phyloP scores from a whole-genome alignment of 2,888 invertebrate species.

The Psylliodes chrysocephalus region DNA sequence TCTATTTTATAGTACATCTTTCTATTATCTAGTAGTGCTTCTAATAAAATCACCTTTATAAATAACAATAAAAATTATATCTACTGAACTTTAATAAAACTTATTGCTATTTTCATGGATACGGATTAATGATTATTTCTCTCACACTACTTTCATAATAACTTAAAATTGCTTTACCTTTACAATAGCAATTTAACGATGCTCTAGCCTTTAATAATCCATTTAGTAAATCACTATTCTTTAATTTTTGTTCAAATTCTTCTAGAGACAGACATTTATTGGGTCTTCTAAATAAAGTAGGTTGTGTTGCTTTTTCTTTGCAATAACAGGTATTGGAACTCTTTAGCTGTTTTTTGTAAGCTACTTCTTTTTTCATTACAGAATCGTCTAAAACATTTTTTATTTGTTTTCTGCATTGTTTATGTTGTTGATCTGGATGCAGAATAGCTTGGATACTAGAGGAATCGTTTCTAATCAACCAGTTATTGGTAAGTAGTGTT shows the following conservation, averaged over 20 bases:
- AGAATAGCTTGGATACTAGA: slow-evolving; percentile 42
- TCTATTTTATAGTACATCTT: too few species aligned
- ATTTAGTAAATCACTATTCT: slow-evolving; percentile 22
- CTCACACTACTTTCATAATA: too few species aligned
- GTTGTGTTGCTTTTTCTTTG: slow-evolving; percentile 36
- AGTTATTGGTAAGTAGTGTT: slow-evolving; percentile 32
- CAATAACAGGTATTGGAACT: slow-evolving; percentile 47
- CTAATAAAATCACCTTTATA: too few species aligned
- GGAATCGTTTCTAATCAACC: slow-evolving; percentile 46
- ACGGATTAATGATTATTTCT: too few species aligned
- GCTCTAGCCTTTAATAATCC: slow-evolving; percentile 20
- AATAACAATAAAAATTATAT: too few species aligned
- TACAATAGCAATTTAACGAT: slow-evolving; percentile 37
- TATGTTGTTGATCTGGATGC: slow-evolving; percentile 38
- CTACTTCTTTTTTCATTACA: background rate
- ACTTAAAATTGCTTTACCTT: too few species aligned
- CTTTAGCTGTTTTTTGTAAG: slow-evolving; percentile 32
- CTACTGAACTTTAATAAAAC: too few species aligned
- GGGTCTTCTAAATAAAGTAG: slow-evolving; percentile 40
- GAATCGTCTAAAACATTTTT: slow-evolving; percentile 8
- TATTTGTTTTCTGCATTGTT: slow-evolving; percentile 11
- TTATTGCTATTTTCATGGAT: too few species aligned
- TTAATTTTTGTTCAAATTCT: slow-evolving; percentile 3
- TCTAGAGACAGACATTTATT: slow-evolving; percentile 38
- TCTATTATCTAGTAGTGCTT: too few species aligned